Base-by-base conservation (phyloP, 2,888 invertebrate species). In the Oligia strigilis region DNA sequence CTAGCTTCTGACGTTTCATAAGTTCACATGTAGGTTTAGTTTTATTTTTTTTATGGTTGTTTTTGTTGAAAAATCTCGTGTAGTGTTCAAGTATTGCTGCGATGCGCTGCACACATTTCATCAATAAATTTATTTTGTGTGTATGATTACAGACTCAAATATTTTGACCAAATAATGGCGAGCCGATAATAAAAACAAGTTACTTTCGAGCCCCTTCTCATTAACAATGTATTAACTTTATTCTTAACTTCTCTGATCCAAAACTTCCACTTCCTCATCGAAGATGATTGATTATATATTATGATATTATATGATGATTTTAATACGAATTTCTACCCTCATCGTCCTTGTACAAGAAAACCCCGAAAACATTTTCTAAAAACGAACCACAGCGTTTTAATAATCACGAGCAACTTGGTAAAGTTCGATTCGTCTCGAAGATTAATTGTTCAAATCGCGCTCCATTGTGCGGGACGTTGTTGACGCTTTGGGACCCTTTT, bases 371-470 rank as follows among this genome's bases (percentile, higher is more conserved):
- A 79, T 86, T 78, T 79, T 79, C 72, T 65, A 62, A 79, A 85
- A 89, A 90, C 86, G 76, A 81, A 84, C 78, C 82, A 84, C 84
- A 85, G 86, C 85, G 79, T 88, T 91, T 91, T 91, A 84, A 90
- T 90, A 87, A 88, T 89, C 84, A 89, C 88, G 90, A 88, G 82
- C 88, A 86, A 88, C 87, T 88, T 89, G 82, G 87, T 83, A 82
- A 91, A 93, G 93, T 95, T 96, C 95, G 95, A 96, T 96, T 94
- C 93, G 92, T 92, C 92, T 91, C 92, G 88, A 94, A 96, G 96
- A 96, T 96, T 96, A 96, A 96, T 96, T 95, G 95, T 95, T 92
- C 92, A 90, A 93, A 94, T 95, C 94, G 93, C 87, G 89, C 90
- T 87, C 95, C 92, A 95, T 96, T 96, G 95, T 95, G 92, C 92